Base-by-base conservation (phyloP, 2,113 vertebrate genomes). In the Lamprotornis superbus region DNA sequence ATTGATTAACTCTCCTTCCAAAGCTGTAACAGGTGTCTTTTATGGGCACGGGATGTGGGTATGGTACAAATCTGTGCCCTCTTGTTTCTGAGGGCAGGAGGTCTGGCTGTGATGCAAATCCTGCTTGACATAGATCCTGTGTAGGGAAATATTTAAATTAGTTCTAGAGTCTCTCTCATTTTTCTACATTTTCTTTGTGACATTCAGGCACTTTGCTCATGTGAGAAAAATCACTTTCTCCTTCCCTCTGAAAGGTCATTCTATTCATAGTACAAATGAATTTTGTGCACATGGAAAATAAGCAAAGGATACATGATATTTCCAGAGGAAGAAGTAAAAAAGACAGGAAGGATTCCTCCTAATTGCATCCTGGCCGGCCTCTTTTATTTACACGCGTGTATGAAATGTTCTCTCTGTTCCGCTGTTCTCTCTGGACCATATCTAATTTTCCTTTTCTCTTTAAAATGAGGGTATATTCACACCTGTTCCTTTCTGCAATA, bases 1-100 rank as follows among this genome's bases (percentile, higher is more conserved):
- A 67, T 70, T 83, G 56, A 81, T 93, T 80, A 92, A 87, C 15
- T 90, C 27, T 57, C n/a, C 39, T 74, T 94, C 50, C 47, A 53
- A 75, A 86, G 28, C 23, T 56, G 1, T 61, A 86, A 80, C 39
- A 87, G 57, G 53, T 95, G 63, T 77, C 47, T 53, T 71, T 57
- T 30, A 1, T 69, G 31, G 63, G 10, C 65, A 68, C 0, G 0
- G 25, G 37, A 56, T 37, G 10, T 68, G n/a, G 5, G 24, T 44
- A 71, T 25, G 10, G 22, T 28, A 53, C 40, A 47, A 52, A 77
- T 85, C 53, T 37, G 5, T 61, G 30, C 22, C 49, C n/a, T 77
- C 9, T 15, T 53, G 2, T 53, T 82, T 79, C 67, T 61, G 33
- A 83, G 53, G 23, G 24, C 44, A 35, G 24, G 35, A 42, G 28